A percentile compares a stretch with the other conserved stretches of the same genome.
Evolutionary conservation across 2,888 invertebrate genomes (phyloP).

Genomic region (Meiosimyza platycephala): DNA sequence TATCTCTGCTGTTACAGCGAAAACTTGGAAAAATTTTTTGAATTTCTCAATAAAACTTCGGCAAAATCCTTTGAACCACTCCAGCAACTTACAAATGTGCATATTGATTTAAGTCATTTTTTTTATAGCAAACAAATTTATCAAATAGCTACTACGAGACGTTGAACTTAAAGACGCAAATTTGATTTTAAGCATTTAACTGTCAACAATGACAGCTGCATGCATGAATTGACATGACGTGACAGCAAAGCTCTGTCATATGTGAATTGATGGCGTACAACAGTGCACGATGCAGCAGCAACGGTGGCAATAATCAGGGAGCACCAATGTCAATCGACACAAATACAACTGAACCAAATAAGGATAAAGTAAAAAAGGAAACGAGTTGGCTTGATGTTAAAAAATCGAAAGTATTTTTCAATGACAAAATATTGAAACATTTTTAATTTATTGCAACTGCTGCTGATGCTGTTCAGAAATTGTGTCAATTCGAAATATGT

Average conservation of each 20-base stretch:
- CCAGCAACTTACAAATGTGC: too few relatives aligned
- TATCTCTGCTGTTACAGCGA: too few relatives aligned
- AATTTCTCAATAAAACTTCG: too few relatives aligned
- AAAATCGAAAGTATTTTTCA: slow-evolving; percentile 15
- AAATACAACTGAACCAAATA: neutral
- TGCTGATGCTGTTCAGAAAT: neutral
- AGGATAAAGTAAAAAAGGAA: neutral
- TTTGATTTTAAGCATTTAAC: slow-evolving; percentile 42
- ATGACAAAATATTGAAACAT: slow-evolving; percentile 28
- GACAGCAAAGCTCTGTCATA: slow-evolving; percentile 29
- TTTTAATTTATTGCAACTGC: slow-evolving; percentile 30
- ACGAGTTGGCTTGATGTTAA: neutral
- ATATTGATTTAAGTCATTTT: too few relatives aligned
- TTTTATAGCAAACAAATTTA: slow-evolving; percentile 32
- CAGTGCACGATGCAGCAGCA: neutral
- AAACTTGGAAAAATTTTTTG: too few relatives aligned
- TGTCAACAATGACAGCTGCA: slow-evolving; percentile 37
- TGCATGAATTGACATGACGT: slow-evolving; percentile 21
- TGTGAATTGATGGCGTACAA: slow-evolving; percentile 13
- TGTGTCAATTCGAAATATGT: neutral
- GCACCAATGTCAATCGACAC: neutral
- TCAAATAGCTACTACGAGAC: slow-evolving; percentile 17
- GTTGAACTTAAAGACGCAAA: slow-evolving; percentile 38
- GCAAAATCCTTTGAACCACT: too few relatives aligned
- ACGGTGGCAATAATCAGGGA: neutral